phyloP scores from a whole-genome alignment of 2,888 invertebrate species.

The Galeruca laticollis region DNA sequence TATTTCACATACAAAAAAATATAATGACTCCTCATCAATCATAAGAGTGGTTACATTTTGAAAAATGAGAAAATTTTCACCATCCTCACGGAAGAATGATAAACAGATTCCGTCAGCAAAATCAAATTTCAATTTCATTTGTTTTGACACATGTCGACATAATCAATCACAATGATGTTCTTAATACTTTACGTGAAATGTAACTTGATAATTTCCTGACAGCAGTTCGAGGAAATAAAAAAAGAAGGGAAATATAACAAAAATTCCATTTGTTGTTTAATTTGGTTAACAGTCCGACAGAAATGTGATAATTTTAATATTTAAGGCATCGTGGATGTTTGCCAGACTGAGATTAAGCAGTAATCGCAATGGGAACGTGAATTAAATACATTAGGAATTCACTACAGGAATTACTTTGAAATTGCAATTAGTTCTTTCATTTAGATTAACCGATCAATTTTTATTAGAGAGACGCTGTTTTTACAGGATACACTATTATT shows the following conservation, averaged over 20 bases:
- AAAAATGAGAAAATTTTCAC: constrained; percentile 16
- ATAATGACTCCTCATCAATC: constrained; percentile 12
- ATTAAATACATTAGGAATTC: constrained; percentile 3
- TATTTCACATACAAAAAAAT: too few species aligned
- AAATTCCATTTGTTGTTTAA: constrained; percentile 3
- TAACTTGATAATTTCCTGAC: constrained; percentile 12
- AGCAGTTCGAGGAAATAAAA: not conserved
- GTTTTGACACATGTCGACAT: constrained; percentile 28
- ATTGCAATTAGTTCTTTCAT: not conserved
- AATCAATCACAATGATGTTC: constrained; percentile 26
- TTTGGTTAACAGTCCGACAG: not conserved
- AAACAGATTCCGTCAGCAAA: constrained; percentile 5
- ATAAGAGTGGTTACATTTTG: constrained; percentile 5
- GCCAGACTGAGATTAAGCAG: constrained; percentile 3
- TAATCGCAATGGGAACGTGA: not conserved
- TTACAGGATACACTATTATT: not conserved
- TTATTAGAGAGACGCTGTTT: not conserved
- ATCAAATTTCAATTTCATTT: constrained; percentile 31
- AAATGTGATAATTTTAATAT: not conserved
- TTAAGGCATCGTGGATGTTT: not conserved
- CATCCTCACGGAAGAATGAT: not conserved
- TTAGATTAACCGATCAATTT: constrained; percentile 1
- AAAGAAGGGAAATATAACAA: not conserved
- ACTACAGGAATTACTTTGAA: not conserved
- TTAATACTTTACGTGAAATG: constrained; percentile 21